phyloP scores from a whole-genome alignment of 2,113 vertebrate species.

The Paratilapia polleni region DNA sequence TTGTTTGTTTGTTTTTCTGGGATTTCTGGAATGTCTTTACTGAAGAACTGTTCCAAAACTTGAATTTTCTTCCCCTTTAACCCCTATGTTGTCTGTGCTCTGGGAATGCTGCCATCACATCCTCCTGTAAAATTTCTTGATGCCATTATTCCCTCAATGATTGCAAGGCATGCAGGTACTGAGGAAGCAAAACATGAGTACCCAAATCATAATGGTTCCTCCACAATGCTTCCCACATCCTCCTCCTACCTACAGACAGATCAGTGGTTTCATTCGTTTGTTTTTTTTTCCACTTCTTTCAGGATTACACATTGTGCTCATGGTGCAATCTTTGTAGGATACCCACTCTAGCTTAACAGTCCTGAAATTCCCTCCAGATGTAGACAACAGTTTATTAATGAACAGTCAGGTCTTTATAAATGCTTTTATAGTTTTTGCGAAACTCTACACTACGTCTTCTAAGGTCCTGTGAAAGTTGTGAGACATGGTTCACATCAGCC shows the following conservation, averaged over 20 bases:
- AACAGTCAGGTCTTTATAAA: accelerated
- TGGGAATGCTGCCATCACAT: background rate
- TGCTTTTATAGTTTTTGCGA: background rate
- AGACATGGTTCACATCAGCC: too few relatives aligned
- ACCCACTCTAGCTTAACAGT: background rate
- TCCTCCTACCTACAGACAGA: background rate
- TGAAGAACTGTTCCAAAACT: too few relatives aligned
- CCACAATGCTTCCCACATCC: background rate
- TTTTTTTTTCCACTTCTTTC: background rate
- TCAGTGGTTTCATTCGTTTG: background rate
- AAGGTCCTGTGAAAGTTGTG: too few relatives aligned
- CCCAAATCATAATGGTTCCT: background rate
- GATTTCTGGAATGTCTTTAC: too few relatives aligned
- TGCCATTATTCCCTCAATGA: background rate
- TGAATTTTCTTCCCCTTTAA: too few relatives aligned
- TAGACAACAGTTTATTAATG: background rate
- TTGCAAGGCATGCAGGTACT: background rate
- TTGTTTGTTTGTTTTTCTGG: too few relatives aligned
- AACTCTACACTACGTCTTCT: background rate
- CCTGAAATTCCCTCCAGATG: background rate
- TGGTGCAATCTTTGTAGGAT: background rate
- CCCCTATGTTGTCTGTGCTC: background rate
- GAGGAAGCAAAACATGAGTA: background rate
- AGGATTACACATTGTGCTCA: background rate
- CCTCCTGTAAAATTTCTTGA: background rate